These are phyloP conservation scores for Acipenser transmontanus DNA, from an alignment of 2,797 vertebrate species.

Conservation along the genomic window DNA sequence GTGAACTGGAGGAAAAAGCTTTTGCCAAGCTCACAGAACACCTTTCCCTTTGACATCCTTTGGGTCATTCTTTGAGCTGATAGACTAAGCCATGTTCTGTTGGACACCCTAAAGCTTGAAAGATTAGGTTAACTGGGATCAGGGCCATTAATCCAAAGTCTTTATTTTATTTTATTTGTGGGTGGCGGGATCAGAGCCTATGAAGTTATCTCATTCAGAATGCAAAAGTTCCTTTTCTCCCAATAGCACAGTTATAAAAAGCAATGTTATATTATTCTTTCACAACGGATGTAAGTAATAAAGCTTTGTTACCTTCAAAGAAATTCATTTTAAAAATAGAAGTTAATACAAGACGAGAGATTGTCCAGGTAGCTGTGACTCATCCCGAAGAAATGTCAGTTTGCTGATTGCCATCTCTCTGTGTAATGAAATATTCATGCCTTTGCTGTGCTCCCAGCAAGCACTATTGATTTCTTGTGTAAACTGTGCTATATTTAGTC, in stretches of 20 bases:
- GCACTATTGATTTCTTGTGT: constrained; percentile 85
- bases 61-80: too few species aligned
- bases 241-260: neutral
- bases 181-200: too few species aligned
- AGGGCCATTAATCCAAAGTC: too few species aligned
- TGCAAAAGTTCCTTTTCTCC: neutral
- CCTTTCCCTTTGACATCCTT: too few species aligned
- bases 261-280: constrained; percentile 40
- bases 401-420: constrained; percentile 61
- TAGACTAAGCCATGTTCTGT: too few species aligned
- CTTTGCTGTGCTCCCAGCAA: constrained; percentile 66
- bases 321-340: constrained; percentile 67
- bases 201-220: neutral
- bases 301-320: constrained; percentile 57
- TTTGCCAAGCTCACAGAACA: too few species aligned
- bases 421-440: constrained; percentile 73
- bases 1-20: too few species aligned
- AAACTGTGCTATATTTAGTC: constrained; percentile 85
- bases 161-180: too few species aligned
- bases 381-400: constrained; percentile 41
- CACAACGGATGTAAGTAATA: constrained; percentile 48
- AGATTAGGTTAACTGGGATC: too few species aligned
- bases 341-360: constrained; percentile 42
- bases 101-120: too few species aligned
- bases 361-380: constrained; percentile 50